These are phyloP conservation scores for Dendrophyllia cribrosa DNA, from an alignment of 64 coral and sea anemone species.

Conservation along the genomic window DNA sequence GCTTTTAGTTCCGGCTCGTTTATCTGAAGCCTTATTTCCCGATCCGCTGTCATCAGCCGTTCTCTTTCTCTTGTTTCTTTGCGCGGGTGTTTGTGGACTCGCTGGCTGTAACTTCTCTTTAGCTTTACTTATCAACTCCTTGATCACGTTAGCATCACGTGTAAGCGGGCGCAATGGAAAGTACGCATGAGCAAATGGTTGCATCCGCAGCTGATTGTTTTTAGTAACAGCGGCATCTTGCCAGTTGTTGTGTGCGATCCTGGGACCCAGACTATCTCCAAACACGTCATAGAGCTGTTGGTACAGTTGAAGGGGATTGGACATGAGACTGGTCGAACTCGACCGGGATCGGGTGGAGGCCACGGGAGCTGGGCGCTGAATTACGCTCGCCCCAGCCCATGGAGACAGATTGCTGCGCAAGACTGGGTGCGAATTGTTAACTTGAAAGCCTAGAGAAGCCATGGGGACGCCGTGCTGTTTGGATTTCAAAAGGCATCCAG, in stretches of 20 bases:
- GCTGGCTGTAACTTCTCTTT: slow-evolving; percentile 33
- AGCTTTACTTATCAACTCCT: slow-evolving; percentile 70
- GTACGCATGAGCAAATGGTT: slow-evolving; percentile 94
- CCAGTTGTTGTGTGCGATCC: slow-evolving; percentile 91
- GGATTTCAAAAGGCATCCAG: slow-evolving; percentile 77
- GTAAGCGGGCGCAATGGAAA: slow-evolving; percentile 83
- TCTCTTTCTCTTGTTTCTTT: slow-evolving; percentile 25
- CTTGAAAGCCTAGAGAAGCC: slow-evolving; percentile 53
- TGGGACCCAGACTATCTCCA: slow-evolving; percentile 85
- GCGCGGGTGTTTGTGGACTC: neutral
- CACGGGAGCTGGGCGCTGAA: slow-evolving; percentile 73
- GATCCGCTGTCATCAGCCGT: slow-evolving; percentile 21
- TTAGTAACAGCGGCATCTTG: slow-evolving; percentile 84
- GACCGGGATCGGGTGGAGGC: slow-evolving; percentile 65
- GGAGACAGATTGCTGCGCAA: slow-evolving; percentile 80
- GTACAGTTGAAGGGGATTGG: slow-evolving; percentile 74
- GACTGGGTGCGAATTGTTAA: slow-evolving; percentile 87
- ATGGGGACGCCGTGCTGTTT: slow-evolving; percentile 85
- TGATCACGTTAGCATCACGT: slow-evolving; percentile 66
- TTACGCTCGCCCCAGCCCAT: slow-evolving; percentile 85
- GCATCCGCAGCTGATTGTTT: slow-evolving; percentile 79
- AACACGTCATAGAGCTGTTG: slow-evolving; percentile 86
- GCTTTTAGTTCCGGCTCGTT: neutral
- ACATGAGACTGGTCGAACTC: slow-evolving; percentile 57
- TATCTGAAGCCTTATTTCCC: neutral